Conservation (phyloP, 2,888 invertebrate genomes). For the Dugesia japonica region DNA sequence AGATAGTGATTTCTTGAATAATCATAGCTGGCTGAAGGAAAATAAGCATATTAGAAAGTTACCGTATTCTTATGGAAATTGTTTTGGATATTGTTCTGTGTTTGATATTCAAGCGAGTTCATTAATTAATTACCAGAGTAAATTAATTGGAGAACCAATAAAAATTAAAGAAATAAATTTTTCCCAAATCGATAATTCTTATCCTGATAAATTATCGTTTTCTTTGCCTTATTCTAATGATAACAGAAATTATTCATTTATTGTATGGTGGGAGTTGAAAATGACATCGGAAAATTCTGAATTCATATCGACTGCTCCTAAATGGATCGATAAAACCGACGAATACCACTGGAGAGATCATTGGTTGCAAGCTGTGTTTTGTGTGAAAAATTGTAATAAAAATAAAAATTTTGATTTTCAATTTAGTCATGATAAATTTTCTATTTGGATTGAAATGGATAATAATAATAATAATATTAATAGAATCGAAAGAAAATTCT, state of each 20-base stretch:
- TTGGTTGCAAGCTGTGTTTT: conserved; percentile 97
- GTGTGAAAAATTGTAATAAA: background rate
- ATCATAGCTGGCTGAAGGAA: conserved; percentile 52
- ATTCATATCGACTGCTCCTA: conserved; percentile 70
- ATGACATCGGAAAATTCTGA: conserved; percentile 61
- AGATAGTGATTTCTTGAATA: conserved; percentile 59
- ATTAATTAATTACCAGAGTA: conserved; percentile 56
- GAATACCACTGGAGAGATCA: conserved; percentile 59
- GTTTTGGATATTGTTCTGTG: conserved; percentile 65
- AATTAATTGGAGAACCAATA: conserved; percentile 57
- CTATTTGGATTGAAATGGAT: background rate
- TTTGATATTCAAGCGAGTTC: conserved; percentile 81
- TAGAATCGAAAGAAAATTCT: background rate
- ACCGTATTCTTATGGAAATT: conserved; percentile 51
- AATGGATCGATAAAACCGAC: conserved; percentile 55
- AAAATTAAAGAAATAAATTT: conserved; percentile 50
- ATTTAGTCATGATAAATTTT: background rate
- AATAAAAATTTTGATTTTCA: background rate
- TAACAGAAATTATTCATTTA: conserved; percentile 64
- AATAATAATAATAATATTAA: background rate
- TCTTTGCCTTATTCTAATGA: conserved; percentile 38
- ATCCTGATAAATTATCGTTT: background rate
- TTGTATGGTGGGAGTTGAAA: conserved; percentile 92
- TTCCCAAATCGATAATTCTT: background rate
- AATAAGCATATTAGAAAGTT: conserved; percentile 46